Base-by-base conservation (phyloP, 2,888 invertebrate genomes). In the Perizoma flavofasciatum region DNA sequence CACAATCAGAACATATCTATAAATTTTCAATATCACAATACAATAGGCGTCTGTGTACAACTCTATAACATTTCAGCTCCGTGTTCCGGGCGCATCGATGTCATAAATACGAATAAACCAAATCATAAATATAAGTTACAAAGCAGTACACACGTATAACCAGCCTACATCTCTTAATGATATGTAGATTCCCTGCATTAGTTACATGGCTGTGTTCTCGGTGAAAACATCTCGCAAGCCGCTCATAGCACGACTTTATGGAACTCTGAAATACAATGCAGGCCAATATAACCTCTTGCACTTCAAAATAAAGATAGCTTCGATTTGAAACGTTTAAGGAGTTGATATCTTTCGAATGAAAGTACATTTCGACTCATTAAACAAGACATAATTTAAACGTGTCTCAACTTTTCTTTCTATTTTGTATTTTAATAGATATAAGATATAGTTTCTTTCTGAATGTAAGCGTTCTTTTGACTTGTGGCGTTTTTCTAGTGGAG, bases 131-230 rank as follows among this genome's bases (percentile, higher is more conserved):
- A 50, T 41, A 41, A 77, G 74, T 79, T 85, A 91, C 90, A 90
- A 92, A 92, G 88, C 88, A 86, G 79, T 89, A 91, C 90, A 90
- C 88, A 89, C 90, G 89, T 89, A 88, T 79, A 87, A 82, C 83
- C 85, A 82, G 79, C 79, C 88, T 82, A 92, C 91, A 90, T 91
- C 89, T 89, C 88, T 90, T 90, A 92, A 92, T 92, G 92, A 92
- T 92, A 92, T 92, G 91, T 91, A 91, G 90, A 92, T 92, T 89
- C 92, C 70, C 82, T 82, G 86, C 89, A 90, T 92, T 92, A 92
- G 89, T 88, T 89, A 92, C 92, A 92, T 89, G 92, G 80, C 89
- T 89, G 84, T 90, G 90, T 91, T 90, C 89, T 78, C 86, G 72
- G 90, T 87, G 88, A 82, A 88, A 90, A 92, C 91, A 90, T 89